phyloP scores from a whole-genome alignment of 2,797 vertebrate genomes.

The Tinamus major region DNA sequence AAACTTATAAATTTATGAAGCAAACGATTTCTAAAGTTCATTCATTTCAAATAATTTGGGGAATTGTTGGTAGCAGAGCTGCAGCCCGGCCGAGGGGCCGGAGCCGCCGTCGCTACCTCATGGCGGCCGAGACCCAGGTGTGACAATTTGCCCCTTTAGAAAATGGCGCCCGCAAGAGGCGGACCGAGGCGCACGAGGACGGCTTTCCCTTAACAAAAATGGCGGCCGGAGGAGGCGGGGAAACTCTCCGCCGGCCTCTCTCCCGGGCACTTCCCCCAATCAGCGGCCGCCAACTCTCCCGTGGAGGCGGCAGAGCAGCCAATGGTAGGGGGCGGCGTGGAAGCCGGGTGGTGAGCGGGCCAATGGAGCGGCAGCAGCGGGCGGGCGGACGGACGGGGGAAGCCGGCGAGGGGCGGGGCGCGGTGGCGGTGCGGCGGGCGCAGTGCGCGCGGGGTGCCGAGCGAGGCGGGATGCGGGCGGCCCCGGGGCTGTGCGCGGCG shows the following conservation, averaged over 20 bases:
- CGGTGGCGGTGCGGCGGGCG: slow-evolving; percentile 17
- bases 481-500: slow-evolving; percentile 85
- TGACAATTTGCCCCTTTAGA: slow-evolving; percentile 21
- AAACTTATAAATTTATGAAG: neutral
- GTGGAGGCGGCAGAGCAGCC: slow-evolving; percentile 36
- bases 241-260: neutral
- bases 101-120: fast-evolving
- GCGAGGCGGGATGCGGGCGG: slow-evolving; percentile 72
- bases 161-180: neutral
- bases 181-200: neutral
- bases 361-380: slow-evolving; percentile 33
- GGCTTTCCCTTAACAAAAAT: slow-evolving; percentile 46
- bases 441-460: neutral
- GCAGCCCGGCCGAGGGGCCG: fast-evolving
- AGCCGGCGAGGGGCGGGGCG: slow-evolving; percentile 27
- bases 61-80: neutral
- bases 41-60: neutral
- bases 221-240: neutral
- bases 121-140: neutral
- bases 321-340: slow-evolving; percentile 62
- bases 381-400: neutral
- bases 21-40: neutral
- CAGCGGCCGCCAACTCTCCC: slow-evolving; percentile 79
- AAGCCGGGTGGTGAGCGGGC: neutral
- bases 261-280: slow-evolving; percentile 57